Evolutionary conservation across 2,888 invertebrate species (phyloP).

Genomic region (Boloria selene): DNA sequence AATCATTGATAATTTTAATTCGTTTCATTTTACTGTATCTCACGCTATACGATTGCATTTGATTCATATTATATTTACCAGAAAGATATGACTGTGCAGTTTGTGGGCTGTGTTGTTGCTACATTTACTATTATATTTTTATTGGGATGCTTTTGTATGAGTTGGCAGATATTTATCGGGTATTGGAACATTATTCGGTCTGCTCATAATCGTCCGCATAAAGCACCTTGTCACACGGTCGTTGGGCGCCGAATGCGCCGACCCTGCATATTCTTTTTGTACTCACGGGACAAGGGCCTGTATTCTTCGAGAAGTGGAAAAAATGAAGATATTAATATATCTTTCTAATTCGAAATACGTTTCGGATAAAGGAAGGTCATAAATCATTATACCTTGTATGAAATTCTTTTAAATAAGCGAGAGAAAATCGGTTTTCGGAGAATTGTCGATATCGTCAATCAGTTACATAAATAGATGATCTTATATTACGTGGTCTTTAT

Average conservation of each 20-base stretch:
- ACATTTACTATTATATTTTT: slow-evolving; percentile 82
- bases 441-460: slow-evolving; percentile 69
- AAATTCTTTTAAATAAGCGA: slow-evolving; percentile 70
- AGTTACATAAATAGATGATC: slow-evolving; percentile 34
- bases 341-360: slow-evolving; percentile 82
- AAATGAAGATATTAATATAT: slow-evolving; percentile 82
- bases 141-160: slow-evolving; percentile 82
- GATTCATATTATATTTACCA: slow-evolving; percentile 71
- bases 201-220: slow-evolving; percentile 80
- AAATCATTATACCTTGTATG: slow-evolving; percentile 74
- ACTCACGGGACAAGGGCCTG: slow-evolving; percentile 65
- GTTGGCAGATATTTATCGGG: slow-evolving; percentile 83
- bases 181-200: slow-evolving; percentile 81
- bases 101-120: slow-evolving; percentile 76
- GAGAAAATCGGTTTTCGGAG: slow-evolving; percentile 70
- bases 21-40: slow-evolving; percentile 58
- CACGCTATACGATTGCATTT: slow-evolving; percentile 62
- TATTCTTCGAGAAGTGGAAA: slow-evolving; percentile 81
- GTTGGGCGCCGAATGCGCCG: slow-evolving; percentile 79
- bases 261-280: slow-evolving; percentile 78
- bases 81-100: slow-evolving; percentile 78
- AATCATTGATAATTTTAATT: slow-evolving; percentile 55
- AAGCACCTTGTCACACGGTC: slow-evolving; percentile 82
- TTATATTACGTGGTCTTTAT: slow-evolving; percentile 12
- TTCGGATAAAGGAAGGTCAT: slow-evolving; percentile 78